Evolutionary conservation across 2,113 vertebrate species (phyloP).

Genomic region (Pomatorhinus ruficollis): DNA sequence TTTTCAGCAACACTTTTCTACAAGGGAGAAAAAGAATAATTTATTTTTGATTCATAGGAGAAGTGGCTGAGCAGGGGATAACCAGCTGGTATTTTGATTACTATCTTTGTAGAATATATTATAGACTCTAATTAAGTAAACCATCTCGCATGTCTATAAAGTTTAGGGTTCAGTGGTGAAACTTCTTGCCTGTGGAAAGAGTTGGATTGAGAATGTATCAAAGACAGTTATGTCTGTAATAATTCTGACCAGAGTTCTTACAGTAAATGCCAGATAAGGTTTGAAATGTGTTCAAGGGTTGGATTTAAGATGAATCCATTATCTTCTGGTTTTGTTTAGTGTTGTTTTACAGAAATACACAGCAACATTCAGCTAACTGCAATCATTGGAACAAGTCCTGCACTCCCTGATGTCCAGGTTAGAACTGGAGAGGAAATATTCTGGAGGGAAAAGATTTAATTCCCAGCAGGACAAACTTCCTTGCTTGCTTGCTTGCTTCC

Average conservation of each 20-base stretch:
- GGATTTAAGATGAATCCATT: not conserved
- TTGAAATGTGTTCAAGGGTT: not conserved
- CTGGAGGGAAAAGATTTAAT: not conserved
- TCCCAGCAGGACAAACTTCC: not conserved
- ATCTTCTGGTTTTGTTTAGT: not conserved
- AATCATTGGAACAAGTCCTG: not conserved
- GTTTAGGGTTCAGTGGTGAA: not conserved
- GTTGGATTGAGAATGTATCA: not conserved
- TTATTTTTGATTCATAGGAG: constrained; percentile 24
- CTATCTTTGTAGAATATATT: not conserved
- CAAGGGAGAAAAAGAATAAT: constrained; percentile 2
- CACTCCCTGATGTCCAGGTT: rapidly evolving
- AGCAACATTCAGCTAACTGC: not conserved
- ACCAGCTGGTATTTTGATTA: not conserved
- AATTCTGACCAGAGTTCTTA: not conserved
- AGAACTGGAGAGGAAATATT: not conserved
- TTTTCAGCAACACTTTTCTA: constrained; percentile 35
- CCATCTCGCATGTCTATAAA: not conserved
- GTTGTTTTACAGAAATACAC: not conserved
- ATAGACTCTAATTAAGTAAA: not conserved
- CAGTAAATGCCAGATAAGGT: not conserved
- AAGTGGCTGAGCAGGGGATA: constrained; percentile 17
- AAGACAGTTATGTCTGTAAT: not conserved
- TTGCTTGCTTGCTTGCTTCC: not conserved
- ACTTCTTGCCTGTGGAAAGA: not conserved